Percentiles rank a stretch among this genome's conserved stretches.
Evolutionary conservation across 2,797 vertebrate genomes (phyloP).

Genomic region (Darevskia mixta): DNA sequence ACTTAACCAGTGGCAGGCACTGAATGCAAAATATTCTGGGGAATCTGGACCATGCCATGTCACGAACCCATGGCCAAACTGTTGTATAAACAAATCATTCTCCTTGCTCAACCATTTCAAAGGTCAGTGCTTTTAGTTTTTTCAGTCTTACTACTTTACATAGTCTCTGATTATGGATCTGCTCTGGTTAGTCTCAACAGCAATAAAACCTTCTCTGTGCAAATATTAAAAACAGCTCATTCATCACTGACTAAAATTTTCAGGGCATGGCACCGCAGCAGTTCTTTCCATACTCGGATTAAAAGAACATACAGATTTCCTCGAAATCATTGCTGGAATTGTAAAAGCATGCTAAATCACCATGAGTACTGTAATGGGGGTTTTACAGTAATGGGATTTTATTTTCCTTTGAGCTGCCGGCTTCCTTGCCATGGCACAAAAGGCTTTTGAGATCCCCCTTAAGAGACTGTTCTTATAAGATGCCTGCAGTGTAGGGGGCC

Average conservation of each 20-base stretch:
- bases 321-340: neutral
- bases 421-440: neutral
- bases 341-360: neutral
- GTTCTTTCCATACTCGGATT: neutral
- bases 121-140: neutral
- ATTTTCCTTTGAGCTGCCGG: neutral
- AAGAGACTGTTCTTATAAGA: neutral
- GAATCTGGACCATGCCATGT: neutral
- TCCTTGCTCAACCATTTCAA: neutral
- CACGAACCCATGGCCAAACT: neutral
- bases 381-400: neutral
- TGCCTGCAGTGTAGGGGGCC: no score
- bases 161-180: constrained; percentile 13
- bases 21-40: neutral
- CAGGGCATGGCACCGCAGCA: neutral
- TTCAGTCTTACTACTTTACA: neutral
- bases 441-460: neutral
- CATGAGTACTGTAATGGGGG: neutral
- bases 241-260: neutral
- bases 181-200: constrained; percentile 6
- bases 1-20: neutral
- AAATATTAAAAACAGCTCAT: constrained; percentile 25
- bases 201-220: constrained; percentile 2
- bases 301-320: neutral
- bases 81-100: neutral